Percentiles rank a stretch among this genome's conserved stretches.
These are phyloP conservation scores for Siphlonurus alternatus DNA, from an alignment of 2,888 invertebrate species.

Conservation along the genomic window DNA sequence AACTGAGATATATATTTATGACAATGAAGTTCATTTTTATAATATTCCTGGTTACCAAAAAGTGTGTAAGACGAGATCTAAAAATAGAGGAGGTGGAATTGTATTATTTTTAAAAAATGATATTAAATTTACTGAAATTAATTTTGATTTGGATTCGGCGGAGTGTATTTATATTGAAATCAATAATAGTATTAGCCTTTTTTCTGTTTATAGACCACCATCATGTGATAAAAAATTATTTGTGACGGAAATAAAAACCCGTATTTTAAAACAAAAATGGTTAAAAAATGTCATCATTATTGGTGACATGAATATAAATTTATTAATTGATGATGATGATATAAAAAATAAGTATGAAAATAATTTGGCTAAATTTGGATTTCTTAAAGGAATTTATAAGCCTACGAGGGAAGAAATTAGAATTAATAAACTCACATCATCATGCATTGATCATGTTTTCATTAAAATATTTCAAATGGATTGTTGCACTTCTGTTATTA, in stretches of 20 bases:
- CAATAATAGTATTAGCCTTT: not conserved
- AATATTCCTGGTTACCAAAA: not conserved
- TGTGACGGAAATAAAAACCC: not conserved
- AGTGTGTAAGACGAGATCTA: not conserved
- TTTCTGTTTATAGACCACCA: not conserved
- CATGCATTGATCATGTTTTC: not conserved
- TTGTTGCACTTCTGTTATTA: not conserved
- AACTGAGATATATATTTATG: not conserved
- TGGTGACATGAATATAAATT: not conserved
- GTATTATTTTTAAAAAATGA: not conserved
- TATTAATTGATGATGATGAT: not conserved
- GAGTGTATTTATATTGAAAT: not conserved
- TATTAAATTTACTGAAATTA: not conserved
- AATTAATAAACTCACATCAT: not conserved
- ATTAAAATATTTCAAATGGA: not conserved
- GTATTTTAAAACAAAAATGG: not conserved
- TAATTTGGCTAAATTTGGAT: not conserved
- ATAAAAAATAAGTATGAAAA: not conserved
- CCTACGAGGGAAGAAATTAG: not conserved
- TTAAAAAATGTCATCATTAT: not conserved
- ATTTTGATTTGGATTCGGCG: not conserved
- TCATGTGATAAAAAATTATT: not conserved
- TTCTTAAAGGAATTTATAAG: not conserved
- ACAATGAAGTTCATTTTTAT: not conserved
- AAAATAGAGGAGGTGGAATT: not conserved